Evolutionary conservation across 35 echinoderm and acorn worm species (phyloP).

Genomic region (Heliocidaris tuberculata): DNA sequence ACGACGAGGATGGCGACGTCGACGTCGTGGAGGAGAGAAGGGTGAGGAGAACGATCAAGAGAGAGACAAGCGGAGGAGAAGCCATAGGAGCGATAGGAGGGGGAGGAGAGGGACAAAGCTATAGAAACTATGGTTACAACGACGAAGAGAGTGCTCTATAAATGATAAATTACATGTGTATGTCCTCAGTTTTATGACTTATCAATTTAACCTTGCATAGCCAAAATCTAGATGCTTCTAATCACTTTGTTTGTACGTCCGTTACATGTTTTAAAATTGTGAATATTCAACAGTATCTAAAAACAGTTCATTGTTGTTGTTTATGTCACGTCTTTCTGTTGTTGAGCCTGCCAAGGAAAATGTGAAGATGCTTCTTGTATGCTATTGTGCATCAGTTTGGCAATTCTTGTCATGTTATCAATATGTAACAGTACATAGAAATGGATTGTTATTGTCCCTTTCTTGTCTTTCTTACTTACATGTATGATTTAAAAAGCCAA

Average conservation of each 20-base stretch:
- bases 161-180: not conserved
- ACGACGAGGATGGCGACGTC: conserved; percentile 38
- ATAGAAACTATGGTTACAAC: conserved; percentile 23
- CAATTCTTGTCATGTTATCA: too few relatives aligned
- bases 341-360: too few relatives aligned
- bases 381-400: too few relatives aligned
- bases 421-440: too few relatives aligned
- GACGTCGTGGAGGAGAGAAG: conserved; percentile 54
- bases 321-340: not conserved
- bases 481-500: too few relatives aligned
- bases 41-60: conserved; percentile 51
- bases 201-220: too few relatives aligned
- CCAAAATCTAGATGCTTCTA: not conserved
- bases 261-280: not conserved
- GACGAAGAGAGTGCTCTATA: conserved; percentile 37
- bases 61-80: conserved; percentile 3
- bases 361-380: too few relatives aligned
- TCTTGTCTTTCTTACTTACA: too few relatives aligned
- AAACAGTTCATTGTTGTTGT: not conserved
- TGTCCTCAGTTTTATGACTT: too few relatives aligned
- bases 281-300: not conserved
- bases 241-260: not conserved
- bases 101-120: not conserved
- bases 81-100: not conserved
- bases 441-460: too few relatives aligned